Base-by-base conservation (phyloP, 2,113 vertebrate species). In the Amazona guildingii region DNA sequence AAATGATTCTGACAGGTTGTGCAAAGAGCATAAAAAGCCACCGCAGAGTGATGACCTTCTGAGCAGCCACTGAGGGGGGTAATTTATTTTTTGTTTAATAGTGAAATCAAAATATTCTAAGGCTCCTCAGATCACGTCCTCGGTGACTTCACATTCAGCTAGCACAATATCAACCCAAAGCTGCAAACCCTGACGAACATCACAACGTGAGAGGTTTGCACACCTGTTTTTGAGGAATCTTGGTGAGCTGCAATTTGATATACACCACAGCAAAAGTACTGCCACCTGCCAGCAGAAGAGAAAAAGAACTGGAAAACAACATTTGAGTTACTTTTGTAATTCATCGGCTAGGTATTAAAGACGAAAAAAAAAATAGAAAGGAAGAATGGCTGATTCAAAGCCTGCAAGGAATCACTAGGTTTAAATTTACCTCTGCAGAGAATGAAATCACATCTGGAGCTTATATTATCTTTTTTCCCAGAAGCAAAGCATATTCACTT, bases 391-490 rank as follows among this genome's bases (percentile, higher is more conserved):
- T 86, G 62, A 87, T 68, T 76, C 35, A 41, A 89, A 94, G 59
- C 49, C 92, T 78, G 49, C 64, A 59, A 83, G 55, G 76, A 83
- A 89, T 76, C 61, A 80, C 18, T 51, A 62, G 72, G 62, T 96
- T 96, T 95, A 95, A 92, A 73, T 68, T 31, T 55, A 88, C 84
- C 78, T 96, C 81, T 52, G 39, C 35, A 57, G 66, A 90, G 87
- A 91, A 93, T 21, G 7, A 80, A 88, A 89, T 81, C 77, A 83
- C 96, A 97, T 95, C 86, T 97, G 95, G 81, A 95, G 46, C 54
- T 83, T 87, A 33, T 55, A 39, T 73, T 85, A 92, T 82, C 82
- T 95, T 96, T 84, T 92, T 70, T 83, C 49, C 91, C 69, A 75
- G 89, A 78, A 88, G 73, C 80, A 85, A 77, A 94, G 95, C 54